These are phyloP conservation scores for Pollenia amentaria DNA, from an alignment of 2,888 invertebrate species.

Conservation along the genomic window DNA sequence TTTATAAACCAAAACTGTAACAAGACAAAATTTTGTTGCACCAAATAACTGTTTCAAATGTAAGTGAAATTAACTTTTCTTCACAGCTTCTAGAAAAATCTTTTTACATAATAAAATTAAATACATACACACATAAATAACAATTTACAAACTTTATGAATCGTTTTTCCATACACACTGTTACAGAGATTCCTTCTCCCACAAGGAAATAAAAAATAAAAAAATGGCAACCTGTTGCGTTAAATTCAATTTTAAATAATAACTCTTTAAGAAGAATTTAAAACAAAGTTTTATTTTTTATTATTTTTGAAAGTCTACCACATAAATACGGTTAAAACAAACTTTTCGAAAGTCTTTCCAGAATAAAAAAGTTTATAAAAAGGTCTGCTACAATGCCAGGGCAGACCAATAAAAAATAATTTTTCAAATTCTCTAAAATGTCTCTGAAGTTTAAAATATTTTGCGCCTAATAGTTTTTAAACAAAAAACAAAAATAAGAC, in stretches of 20 bases:
- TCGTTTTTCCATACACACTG: neutral
- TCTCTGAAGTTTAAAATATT: neutral
- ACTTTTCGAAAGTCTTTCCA: neutral
- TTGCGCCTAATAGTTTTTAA: neutral
- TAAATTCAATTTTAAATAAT: conserved; percentile 39
- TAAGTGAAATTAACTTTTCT: conserved; percentile 2
- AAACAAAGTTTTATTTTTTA: neutral
- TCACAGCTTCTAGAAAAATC: neutral
- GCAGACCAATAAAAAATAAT: too few relatives aligned
- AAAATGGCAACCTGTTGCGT: conserved; percentile 65
- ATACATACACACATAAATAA: conserved; percentile 45
- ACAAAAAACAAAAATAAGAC: neutral
- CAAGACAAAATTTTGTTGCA: conserved; percentile 47
- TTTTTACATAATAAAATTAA: neutral
- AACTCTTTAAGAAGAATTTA: neutral
- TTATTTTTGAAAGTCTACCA: neutral
- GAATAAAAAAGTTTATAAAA: neutral
- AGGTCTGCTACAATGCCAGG: neutral
- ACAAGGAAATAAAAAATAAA: neutral
- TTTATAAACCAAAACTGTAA: neutral
- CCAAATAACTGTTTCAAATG: conserved; percentile 30
- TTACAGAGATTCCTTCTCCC: neutral
- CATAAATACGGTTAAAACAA: neutral
- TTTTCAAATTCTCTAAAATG: too few relatives aligned
- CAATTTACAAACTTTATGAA: conserved; percentile 48